Evolutionary conservation across 2,113 vertebrate genomes (phyloP).

Genomic region (Stomatorhinus ivindoensis): DNA sequence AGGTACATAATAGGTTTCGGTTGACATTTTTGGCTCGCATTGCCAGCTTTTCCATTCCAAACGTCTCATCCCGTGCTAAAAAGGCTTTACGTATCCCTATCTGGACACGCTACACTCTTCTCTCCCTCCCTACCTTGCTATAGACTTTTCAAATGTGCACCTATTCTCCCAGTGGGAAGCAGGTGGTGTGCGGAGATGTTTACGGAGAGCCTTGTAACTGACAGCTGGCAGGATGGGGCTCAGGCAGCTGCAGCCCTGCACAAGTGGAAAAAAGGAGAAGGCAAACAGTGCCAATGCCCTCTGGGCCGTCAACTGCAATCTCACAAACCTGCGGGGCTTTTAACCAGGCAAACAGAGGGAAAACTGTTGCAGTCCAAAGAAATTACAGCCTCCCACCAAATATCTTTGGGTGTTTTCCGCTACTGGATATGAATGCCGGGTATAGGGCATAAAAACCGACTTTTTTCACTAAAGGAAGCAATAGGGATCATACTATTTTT

Average conservation of each 20-base stretch:
- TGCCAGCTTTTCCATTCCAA: neutral
- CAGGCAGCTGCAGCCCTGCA: slow-evolving; percentile 72
- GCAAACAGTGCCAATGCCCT: slow-evolving; percentile 60
- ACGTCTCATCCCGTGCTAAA: neutral
- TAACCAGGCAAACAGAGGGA: slow-evolving; percentile 57
- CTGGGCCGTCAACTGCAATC: slow-evolving; percentile 60
- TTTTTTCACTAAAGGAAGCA: neutral
- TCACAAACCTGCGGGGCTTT: slow-evolving; percentile 52
- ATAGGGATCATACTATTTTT: too few species aligned
- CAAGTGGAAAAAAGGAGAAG: slow-evolving; percentile 52
- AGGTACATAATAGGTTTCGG: neutral
- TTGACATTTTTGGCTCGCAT: neutral
- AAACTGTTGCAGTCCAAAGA: slow-evolving; percentile 59
- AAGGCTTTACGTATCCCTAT: neutral
- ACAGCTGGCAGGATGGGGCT: slow-evolving; percentile 71
- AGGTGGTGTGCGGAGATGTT: slow-evolving; percentile 66
- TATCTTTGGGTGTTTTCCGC: slow-evolving; percentile 24
- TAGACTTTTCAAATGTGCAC: slow-evolving; percentile 47
- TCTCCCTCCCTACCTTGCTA: slow-evolving; percentile 16
- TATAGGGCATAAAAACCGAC: neutral
- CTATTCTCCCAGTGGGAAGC: slow-evolving; percentile 65
- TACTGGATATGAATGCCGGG: neutral
- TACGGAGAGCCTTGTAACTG: slow-evolving; percentile 54
- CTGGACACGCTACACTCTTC: slow-evolving; percentile 18
- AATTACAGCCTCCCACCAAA: slow-evolving; percentile 39